Base-by-base conservation (phyloP, 2,888 invertebrate genomes). In the Marasmarcha lunaedactyla region DNA sequence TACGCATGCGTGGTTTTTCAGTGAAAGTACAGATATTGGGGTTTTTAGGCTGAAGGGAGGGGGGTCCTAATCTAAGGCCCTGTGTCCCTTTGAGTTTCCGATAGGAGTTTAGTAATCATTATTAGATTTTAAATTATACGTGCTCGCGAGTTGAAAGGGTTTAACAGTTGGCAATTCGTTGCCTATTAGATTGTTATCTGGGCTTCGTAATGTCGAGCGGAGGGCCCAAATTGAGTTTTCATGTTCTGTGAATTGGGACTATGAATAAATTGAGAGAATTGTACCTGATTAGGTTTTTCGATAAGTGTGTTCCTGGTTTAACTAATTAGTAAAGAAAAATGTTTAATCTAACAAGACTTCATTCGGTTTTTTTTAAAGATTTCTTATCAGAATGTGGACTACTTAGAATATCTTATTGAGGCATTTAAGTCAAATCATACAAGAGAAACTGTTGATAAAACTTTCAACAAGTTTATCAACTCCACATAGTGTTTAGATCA, bases 91-190 rank as follows among this genome's bases (percentile, higher is more conserved):
- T 79, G 78, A 78, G 67, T 57, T 57, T 67, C 67, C 77, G 78
- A 79, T 81, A 78, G 78, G 79, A 79, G 79, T 78, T 79, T 78
- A 77, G 79, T 81, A 78, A 78, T 78, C 79, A 79, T 79, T 20
- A 81, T 79, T 79, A 79, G 74, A 78, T 78, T 81, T 79, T 77
- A 81, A 81, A 79, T 79, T 77, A 77, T 76, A 79, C 72, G 76
- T 77, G 72, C 66, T 70, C 63, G 61, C 48, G 67, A 71, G 62
- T 72, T 69, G 59, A 68, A 71, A 65, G 73, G 71, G 59, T 61
- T 63, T 59, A 47, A 42, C 43, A 51, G 45, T 46, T 43, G 52
- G 55, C 67, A 76, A 77, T 77, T 77, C 72, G 58, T 74, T 76
- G 69, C 73, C 67, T 59, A 74, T 78, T 74, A 73, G 60, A 67